Conservation (phyloP, 2,888 invertebrate species). For the Laspeyria flexula region DNA sequence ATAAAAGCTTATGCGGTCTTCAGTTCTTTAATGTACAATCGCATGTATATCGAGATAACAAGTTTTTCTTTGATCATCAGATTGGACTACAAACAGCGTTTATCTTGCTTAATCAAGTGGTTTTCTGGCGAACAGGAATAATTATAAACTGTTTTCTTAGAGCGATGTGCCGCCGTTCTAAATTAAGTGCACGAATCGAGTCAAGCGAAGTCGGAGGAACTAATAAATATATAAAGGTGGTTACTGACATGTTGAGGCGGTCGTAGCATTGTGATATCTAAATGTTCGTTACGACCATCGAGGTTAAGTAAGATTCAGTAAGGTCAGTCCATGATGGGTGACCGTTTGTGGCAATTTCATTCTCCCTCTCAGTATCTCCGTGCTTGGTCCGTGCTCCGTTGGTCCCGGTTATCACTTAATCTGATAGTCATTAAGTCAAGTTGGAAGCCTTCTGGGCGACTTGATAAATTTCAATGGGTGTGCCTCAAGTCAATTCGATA, state of each 20-base stretch:
- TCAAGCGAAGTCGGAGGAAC: constrained; percentile 13
- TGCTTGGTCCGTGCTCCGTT: too few relatives aligned
- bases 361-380: too few relatives aligned
- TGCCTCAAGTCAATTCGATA: too few relatives aligned
- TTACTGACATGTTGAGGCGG: background rate
- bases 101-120: constrained; percentile 6
- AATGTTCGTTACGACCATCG: too few relatives aligned
- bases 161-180: constrained; percentile 6
- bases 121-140: constrained; percentile 15
- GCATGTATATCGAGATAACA: background rate
- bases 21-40: background rate
- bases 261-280: background rate
- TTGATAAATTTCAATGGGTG: too few relatives aligned
- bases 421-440: too few relatives aligned
- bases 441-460: too few relatives aligned
- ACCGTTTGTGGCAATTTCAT: too few relatives aligned
- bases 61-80: background rate
- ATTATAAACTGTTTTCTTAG: constrained; percentile 6
- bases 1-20: too few relatives aligned
- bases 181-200: constrained; percentile 33
- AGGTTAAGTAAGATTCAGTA: too few relatives aligned
- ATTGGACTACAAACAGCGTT: background rate
- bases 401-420: too few relatives aligned
- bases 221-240: constrained; percentile 16
- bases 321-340: too few relatives aligned